Base-by-base conservation (phyloP, 2,113 vertebrate species). In the Gallinago jamesoni region DNA sequence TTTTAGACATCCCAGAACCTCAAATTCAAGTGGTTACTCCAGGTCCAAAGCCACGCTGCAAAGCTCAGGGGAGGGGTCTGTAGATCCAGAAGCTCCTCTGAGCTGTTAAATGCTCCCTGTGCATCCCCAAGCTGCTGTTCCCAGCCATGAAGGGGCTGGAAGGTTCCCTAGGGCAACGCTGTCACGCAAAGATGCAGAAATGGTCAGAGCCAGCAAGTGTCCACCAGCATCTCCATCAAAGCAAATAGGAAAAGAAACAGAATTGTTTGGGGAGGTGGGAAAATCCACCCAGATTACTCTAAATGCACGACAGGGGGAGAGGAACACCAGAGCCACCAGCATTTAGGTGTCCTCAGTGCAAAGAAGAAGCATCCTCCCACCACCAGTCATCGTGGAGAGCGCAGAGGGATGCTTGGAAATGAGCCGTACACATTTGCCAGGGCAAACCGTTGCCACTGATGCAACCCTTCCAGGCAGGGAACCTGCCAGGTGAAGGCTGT, bases 251-350 rank as follows among this genome's bases (percentile, higher is more conserved):
- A 37, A 52, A 84, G 66, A 23, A 62, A 45, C 12, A 20, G 53
- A 28, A 31, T 12, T 22, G 19, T 33, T 33, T 3, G 4, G 47
- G 10, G 10, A 11, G 52, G 15, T 56, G 47, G 60, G 35, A 68
- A 85, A 80, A 89, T 24, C 45, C 30, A 78, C 47, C 45, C 27
- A 0, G 24, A 11, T 43, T 37, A 43, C 59, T 24, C 9, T 12
- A 75, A 52, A 75, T 35, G 15, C 43, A 20, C 0, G 1, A 60
- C 0, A 2, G 0, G 28, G 30, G 28, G 37, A 39, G 16, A 35
- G 5, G 30, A 79, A 47, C 3, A 6, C 7, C 35, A 39, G 12
- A 77, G 33, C 33, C 39, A 41, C 24, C 17, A 20, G 66, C 25
- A 35, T 17, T 67, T 39, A 31, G 57, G 52, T 9, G 23, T 57